Percentiles rank a stretch among this genome's conserved stretches.
phyloP scores from a whole-genome alignment of 2,888 invertebrate genomes.

The Crocallis elinguaria region DNA sequence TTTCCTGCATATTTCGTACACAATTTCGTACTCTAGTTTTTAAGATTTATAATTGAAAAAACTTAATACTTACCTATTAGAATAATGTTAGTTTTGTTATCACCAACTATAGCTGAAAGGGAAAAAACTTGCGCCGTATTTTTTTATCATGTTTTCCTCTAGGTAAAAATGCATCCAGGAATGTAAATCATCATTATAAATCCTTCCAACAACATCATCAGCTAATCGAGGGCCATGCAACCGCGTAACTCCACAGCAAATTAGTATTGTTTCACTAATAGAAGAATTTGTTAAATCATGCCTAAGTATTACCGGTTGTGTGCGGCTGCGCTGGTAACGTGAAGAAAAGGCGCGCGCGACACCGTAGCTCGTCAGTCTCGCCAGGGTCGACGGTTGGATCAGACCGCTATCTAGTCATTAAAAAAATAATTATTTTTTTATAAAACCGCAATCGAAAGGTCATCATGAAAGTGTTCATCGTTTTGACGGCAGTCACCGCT shows the following conservation, averaged over 20 bases:
- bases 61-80: too few relatives aligned
- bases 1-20: too few relatives aligned
- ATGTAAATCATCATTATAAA: slow-evolving; percentile 11
- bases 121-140: background rate
- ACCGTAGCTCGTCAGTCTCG: slow-evolving; percentile 71
- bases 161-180: background rate
- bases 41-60: too few relatives aligned
- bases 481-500: slow-evolving; percentile 73
- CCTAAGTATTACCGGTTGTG: slow-evolving; percentile 77
- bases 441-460: slow-evolving; percentile 63
- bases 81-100: too few relatives aligned
- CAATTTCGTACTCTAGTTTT: too few relatives aligned
- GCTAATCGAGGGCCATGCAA: slow-evolving; percentile 49
- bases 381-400: slow-evolving; percentile 75
- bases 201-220: slow-evolving; percentile 39
- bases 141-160: background rate
- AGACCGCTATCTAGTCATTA: slow-evolving; percentile 81
- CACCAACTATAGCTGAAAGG: too few relatives aligned
- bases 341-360: slow-evolving; percentile 81
- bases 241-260: slow-evolving; percentile 51
- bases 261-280: slow-evolving; percentile 68
- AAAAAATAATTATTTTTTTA: slow-evolving; percentile 54
- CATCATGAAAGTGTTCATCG: slow-evolving; percentile 83
- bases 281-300: slow-evolving; percentile 72
- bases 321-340: slow-evolving; percentile 64